Percentiles rank a stretch among this genome's conserved stretches.
Evolutionary conservation across 2,797 vertebrate species (phyloP).

Genomic region (Amblyraja radiata): DNA sequence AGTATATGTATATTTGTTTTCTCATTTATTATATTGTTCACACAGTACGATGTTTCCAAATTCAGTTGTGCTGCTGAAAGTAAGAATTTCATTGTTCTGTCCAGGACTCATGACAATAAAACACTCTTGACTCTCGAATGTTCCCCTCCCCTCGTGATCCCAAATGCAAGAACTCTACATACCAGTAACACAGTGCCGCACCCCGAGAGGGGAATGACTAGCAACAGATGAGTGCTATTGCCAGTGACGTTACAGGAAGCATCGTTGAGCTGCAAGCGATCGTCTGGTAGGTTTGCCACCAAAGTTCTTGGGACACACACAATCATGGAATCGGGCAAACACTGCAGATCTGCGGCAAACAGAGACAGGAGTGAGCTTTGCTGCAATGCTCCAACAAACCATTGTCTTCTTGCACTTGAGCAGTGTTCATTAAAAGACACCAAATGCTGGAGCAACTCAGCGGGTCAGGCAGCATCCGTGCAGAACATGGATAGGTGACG

Average conservation of each 20-base stretch:
- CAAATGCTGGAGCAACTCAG: too few species aligned
- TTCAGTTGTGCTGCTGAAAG: too few species aligned
- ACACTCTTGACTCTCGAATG: too few species aligned
- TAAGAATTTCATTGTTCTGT: too few species aligned
- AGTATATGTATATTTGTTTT: too few species aligned
- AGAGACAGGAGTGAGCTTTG: background rate
- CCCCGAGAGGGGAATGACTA: conserved; percentile 21
- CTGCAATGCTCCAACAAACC: background rate
- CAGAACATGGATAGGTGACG: too few species aligned
- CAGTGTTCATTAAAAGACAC: background rate
- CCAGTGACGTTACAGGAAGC: conserved; percentile 36
- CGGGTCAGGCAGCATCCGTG: too few species aligned
- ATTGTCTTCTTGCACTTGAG: too few species aligned
- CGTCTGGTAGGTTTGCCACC: background rate
- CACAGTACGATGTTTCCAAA: too few species aligned
- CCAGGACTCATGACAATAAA: too few species aligned
- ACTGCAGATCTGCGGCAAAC: conserved; percentile 32
- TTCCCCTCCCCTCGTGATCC: background rate
- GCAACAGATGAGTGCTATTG: conserved; percentile 27
- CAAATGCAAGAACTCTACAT: background rate
- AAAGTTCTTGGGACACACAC: background rate
- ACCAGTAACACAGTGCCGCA: conserved; percentile 14
- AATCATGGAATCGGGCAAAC: background rate
- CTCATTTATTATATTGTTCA: too few species aligned
- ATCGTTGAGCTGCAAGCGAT: conserved; percentile 31